Evolutionary conservation across 1,140 invertebrate genomes (phyloP).

Genomic region (Agrypnia vestita): DNA sequence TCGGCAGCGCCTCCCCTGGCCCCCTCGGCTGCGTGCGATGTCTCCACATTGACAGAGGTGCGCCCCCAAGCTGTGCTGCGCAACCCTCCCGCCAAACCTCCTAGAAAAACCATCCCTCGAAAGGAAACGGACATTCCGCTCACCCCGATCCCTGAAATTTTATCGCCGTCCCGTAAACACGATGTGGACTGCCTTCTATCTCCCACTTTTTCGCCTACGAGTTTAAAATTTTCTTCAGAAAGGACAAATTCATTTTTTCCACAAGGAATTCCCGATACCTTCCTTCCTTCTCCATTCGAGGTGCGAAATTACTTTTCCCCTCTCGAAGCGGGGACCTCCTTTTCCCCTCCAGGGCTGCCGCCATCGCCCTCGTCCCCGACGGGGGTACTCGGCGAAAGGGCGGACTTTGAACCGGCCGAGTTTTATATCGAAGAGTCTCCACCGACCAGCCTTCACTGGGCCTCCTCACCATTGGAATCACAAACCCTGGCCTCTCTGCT

Average conservation of each 20-base stretch:
- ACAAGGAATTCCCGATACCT: not conserved
- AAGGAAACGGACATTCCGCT: slow-evolving; percentile 60
- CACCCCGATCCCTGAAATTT: slow-evolving; percentile 55
- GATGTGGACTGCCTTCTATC: slow-evolving; percentile 56
- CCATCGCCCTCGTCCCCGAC: slow-evolving; percentile 61
- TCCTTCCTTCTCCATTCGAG: slow-evolving; percentile 14
- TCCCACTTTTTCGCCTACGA: slow-evolving; percentile 63
- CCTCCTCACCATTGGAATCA: slow-evolving; percentile 68
- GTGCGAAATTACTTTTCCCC: slow-evolving; percentile 63
- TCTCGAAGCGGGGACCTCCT: slow-evolving; percentile 65
- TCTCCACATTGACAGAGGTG: slow-evolving; percentile 67
- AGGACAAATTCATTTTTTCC: slow-evolving; percentile 55
- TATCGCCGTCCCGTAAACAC: slow-evolving; percentile 12
- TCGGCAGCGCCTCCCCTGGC: slow-evolving; percentile 11
- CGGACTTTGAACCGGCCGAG: slow-evolving; percentile 84
- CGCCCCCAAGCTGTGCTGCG: slow-evolving; percentile 41
- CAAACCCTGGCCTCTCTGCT: slow-evolving; percentile 76
- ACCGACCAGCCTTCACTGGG: slow-evolving; percentile 80
- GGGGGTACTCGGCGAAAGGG: slow-evolving; percentile 64
- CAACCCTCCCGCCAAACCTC: slow-evolving; percentile 65
- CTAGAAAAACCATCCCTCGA: slow-evolving; percentile 64
- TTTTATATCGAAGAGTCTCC: slow-evolving; percentile 91
- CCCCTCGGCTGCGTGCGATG: slow-evolving; percentile 57
- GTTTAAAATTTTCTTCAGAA: slow-evolving; percentile 55
- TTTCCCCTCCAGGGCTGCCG: slow-evolving; percentile 63